Evolutionary conservation across 2,113 vertebrate species (phyloP).

Genomic region (Azemiops feae): DNA sequence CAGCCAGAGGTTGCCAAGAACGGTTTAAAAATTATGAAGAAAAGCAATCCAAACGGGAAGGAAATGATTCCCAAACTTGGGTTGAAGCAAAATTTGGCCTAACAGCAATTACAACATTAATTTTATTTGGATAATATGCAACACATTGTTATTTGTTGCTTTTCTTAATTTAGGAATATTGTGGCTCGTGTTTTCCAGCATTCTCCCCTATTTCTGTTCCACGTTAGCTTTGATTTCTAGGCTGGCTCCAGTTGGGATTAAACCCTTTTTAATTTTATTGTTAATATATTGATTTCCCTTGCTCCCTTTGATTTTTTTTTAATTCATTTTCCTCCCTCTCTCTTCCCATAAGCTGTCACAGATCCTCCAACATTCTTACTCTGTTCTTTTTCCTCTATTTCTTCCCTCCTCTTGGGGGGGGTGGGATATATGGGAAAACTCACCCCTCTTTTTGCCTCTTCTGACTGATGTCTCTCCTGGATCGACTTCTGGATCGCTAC

Average conservation of each 20-base stretch:
- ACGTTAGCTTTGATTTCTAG: neutral
- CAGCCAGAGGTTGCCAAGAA: rapidly evolving
- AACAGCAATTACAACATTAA: neutral
- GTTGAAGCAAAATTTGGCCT: too few relatives aligned
- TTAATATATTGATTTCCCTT: neutral
- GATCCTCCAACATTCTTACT: neutral
- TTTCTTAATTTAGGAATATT: neutral
- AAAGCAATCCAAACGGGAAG: neutral
- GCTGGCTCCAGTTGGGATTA: too few relatives aligned
- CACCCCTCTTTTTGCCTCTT: neutral
- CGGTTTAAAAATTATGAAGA: neutral
- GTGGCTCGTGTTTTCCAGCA: neutral
- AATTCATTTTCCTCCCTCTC: neutral
- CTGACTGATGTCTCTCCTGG: rapidly evolving
- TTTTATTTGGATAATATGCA: neutral
- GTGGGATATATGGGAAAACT: neutral
- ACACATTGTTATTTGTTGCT: neutral
- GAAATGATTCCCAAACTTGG: neutral
- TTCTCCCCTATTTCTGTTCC: neutral
- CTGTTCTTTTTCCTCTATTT: neutral
- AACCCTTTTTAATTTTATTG: neutral
- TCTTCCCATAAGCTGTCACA: neutral
- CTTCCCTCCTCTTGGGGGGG: neutral
- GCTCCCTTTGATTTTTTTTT: neutral
- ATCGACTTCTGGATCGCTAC: neutral